Evolutionary conservation across 2,113 vertebrate genomes (phyloP).

Genomic region (Oreochromis niloticus): DNA sequence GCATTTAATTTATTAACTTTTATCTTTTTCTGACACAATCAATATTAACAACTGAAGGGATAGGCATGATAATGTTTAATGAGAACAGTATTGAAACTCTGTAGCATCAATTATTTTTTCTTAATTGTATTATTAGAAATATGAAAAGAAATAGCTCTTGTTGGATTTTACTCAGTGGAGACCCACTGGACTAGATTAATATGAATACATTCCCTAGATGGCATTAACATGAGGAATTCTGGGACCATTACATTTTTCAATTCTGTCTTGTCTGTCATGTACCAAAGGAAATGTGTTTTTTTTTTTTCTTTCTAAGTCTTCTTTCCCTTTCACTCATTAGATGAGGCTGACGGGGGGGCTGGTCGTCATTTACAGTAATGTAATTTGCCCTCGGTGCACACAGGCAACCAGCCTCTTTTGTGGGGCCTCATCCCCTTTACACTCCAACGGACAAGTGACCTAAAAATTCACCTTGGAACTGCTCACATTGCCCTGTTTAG

Average conservation of each 20-base stretch:
- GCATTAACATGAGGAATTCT: not conserved
- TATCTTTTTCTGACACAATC: not conserved
- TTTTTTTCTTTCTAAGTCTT: not conserved
- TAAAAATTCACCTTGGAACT: slow-evolving; percentile 63
- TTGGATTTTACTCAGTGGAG: not conserved
- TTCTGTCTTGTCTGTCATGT: not conserved
- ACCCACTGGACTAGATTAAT: not conserved
- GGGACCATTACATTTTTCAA: not conserved
- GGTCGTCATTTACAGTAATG: slow-evolving; percentile 49
- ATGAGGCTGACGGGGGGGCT: not conserved
- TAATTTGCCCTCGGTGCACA: slow-evolving; percentile 32
- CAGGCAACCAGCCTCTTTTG: slow-evolving; percentile 37
- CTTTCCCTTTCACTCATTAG: not conserved
- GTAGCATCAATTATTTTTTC: not conserved
- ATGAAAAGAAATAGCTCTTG: not conserved
- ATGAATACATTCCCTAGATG: not conserved
- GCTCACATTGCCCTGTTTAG: slow-evolving; percentile 48
- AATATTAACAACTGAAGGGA: not conserved
- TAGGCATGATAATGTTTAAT: not conserved
- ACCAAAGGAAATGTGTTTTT: not conserved
- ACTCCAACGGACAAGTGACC: slow-evolving; percentile 63
- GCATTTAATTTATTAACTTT: not conserved
- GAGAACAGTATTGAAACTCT: not conserved
- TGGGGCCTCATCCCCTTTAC: slow-evolving; percentile 32
- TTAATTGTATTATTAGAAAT: not conserved